Base-by-base conservation (phyloP, 1,140 invertebrate genomes). In the Oscheius sp. region DNA sequence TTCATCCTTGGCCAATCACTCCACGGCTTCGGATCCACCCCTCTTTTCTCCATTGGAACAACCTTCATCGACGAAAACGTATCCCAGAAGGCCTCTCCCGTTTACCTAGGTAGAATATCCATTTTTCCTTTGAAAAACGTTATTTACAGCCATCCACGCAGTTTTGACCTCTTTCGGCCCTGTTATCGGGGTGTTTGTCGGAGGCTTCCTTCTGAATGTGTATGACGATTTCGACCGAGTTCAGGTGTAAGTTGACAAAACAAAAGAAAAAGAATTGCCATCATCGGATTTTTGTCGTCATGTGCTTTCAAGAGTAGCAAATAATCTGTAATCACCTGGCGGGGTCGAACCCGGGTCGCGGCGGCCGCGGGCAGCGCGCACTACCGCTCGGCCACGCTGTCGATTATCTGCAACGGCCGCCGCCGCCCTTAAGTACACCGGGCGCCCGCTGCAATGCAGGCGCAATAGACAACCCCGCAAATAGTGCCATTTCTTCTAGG, bases 81-180 rank as follows among this genome's bases (percentile, higher is more conserved):
- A 2, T 84, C 82, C 18, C 83, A 83, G 52, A 83, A 84, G 62
- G 82, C 82, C 13, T 84, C 82, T n/a, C 82, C 82, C n/a, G 81
- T 83, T 34, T 83, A 83, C 70, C 69, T 83, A 13, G 80, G 81
- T 81, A 59, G 38, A 52, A 13, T 31, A 15, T 23, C 20, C 20
- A 59, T 15, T 13, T 0, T 31, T 23, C 55, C 29, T 23, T 59
- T 31, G 10, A 28, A 59, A 59, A 59, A 15, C 23, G 55, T 20
- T 15, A 13, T 15, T 59, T 82, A 61, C 32, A 83, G 81, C 81
- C 26, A 81, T 83, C 45, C 82, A 83, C 66, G 79, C 80, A 2
- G 74, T 83, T 26, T 59, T 84, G 2, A 80, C 82, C 26, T 77
- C 76, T 46, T 64, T 83, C 67, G 82, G 81, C 31, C 82, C 82